phyloP scores from a whole-genome alignment of 2,888 invertebrate genomes.

The Machimus atricapillus region DNA sequence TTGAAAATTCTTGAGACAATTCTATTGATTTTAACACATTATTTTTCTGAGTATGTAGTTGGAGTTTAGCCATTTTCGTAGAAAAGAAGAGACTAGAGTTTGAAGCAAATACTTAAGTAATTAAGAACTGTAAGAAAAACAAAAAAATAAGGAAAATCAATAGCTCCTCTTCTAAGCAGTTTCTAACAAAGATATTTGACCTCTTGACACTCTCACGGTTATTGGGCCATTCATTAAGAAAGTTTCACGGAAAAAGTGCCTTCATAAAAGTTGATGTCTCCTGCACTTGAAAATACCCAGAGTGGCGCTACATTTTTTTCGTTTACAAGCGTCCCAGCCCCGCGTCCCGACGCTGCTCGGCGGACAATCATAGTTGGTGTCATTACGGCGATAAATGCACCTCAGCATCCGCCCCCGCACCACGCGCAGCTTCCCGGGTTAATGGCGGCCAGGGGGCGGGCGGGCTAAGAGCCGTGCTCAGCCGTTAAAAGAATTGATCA shows the following conservation, averaged over 20 bases:
- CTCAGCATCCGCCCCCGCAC: background rate
- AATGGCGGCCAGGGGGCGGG: background rate
- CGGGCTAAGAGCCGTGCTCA: background rate
- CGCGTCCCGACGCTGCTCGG: background rate
- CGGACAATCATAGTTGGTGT: background rate
- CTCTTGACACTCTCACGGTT: background rate
- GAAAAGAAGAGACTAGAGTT: too few relatives aligned
- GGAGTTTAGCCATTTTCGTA: too few relatives aligned
- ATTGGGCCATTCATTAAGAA: background rate
- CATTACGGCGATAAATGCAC: constrained; percentile 29
- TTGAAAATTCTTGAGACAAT: too few relatives aligned
- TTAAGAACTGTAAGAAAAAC: background rate
- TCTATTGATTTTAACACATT: too few relatives aligned
- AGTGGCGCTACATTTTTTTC: background rate
- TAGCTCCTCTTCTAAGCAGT: background rate
- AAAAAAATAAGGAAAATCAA: background rate
- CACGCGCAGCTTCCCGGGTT: background rate
- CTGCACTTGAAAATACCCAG: background rate
- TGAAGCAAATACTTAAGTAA: background rate
- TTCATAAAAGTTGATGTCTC: background rate
- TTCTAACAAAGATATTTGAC: background rate
- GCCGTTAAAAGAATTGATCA: constrained; percentile 31
- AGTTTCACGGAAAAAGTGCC: background rate
- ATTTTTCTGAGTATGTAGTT: too few relatives aligned
- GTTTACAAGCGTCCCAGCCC: background rate